Evolutionary conservation across 2,113 vertebrate genomes (phyloP), one percentile per base, ranked within the genome.

Genomic region (Scophthalmus maximus): DNA sequence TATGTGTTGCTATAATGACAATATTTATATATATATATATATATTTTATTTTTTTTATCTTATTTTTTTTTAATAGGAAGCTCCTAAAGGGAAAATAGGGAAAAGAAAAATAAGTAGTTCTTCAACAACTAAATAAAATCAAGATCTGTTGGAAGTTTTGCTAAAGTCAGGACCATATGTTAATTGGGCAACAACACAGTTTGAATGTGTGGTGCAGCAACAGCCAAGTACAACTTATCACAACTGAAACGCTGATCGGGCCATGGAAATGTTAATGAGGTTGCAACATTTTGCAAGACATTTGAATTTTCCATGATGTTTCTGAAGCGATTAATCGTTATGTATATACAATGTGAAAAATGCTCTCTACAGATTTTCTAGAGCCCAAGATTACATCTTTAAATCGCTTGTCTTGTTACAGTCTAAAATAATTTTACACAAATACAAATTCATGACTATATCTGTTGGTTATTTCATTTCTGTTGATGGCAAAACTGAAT

Each of bases 1-100:
- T 46, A 60, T 83, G 74, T 73, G 62, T 83, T 68, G 79, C 58
- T 81, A 68, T 81, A 86, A 83, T 71, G 69, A 73, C 46, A 66
- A 69, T 69, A 59, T 77, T 82, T 59, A 72, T 65, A 79, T 68
- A 26, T 8, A 86, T 61, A 86, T 65, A 44, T 79, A 78, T 59
- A 34, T 34, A 34, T n/a, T n/a, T n/a, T n/a, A n/a, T n/a, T n/a
- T n/a, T n/a, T n/a, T n/a, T n/a, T n/a, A n/a, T n/a, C n/a, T n/a
- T n/a, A n/a, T n/a, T n/a, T n/a, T n/a, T n/a, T n/a, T n/a, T n/a
- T n/a, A 32, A 74, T 52, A 79, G 67, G 11, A n/a, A 51, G 20
- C 22, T 49, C 18, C 40, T 63, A 47, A 72, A 44, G 23, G 57
- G 57, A 22, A 74, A 79, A 82, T 29, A 55, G 60, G 20, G 12